Base-by-base conservation (phyloP, 2,888 invertebrate genomes). In the Hermaeophaga mercurialis region DNA sequence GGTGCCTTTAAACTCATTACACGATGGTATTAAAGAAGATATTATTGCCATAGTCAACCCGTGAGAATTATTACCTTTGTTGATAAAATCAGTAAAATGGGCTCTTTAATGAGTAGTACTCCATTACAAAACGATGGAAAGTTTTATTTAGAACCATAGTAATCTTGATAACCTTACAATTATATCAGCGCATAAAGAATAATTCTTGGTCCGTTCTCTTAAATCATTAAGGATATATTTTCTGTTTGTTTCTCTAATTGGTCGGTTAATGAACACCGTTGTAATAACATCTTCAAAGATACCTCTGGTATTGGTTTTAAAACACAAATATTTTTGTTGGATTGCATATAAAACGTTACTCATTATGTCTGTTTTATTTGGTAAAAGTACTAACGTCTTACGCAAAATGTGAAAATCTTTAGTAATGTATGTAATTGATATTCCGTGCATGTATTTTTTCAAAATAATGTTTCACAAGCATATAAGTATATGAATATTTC, bases 1-100 rank as follows among this genome's bases (percentile, higher is more conserved):
- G 43, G 26, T 39, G 44, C 54, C 38, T 45, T 48, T 45, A 56
- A 44, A 59, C 19, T 33, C 34, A 56, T 52, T 56, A 56, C 46
- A 19, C 26, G 41, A 46, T 17, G 34, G 38, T 28, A 52, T 39
- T 56, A 45, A 56, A 56, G 44, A 56, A 56, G 52, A 56, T 41
- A 34, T 52, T 56, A 56, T 52, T 50, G 18, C 48, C 15, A n/a
- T 15, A 11, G 36, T 24, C 24, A 11, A 4, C 49, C 33, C 34
- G 11, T 15, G 36, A 45, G 36, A 53, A 31, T 54, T 54, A 54
- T 45, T 22, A 54, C 39, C 22, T 28, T 49, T 28, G 49, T 49
- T 28, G 49, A 49, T 49, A 49, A 26, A 38, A 49, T 49, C 49
- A 19, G 19, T 12, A 22, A 11, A 19, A 22, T 34, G 12, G 43